Base-by-base conservation (phyloP, 2,888 invertebrate genomes). In the Trissoscelio sp. region DNA sequence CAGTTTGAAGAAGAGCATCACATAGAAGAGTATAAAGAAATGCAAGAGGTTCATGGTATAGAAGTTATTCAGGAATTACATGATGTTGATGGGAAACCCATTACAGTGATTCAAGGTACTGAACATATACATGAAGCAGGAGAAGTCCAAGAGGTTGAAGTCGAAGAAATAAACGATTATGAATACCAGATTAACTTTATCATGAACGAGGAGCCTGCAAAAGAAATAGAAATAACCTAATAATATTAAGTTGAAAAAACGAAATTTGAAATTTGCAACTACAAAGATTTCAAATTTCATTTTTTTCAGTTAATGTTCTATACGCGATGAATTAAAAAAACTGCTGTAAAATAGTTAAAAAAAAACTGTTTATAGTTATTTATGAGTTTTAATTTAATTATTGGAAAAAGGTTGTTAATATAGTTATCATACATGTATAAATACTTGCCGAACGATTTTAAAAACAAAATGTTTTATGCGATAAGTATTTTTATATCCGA, bases 121-220 rank as follows among this genome's bases (percentile, higher is more conserved):
- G 70, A 78, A n/a, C 5, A 70, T 1, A 20, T 46, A n/a, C 62
- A 73, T 11, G 51, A 72, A 20, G 20, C 12, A 51, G 70, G n/a
- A 4, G 37, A 64, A 14, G 16, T 58, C 1, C 66, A 73, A 16
- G 62, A 55, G 16, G 46, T 64, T 2, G 72, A 73, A 4, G 62
- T 78, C 6, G 51, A 72, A 14, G 69, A 81, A 42, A 78, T 64
- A 1, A 57, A 48, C 7, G 48, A 77, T 18, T 73, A 81, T 46
- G 73, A 78, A 3, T 74, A 74, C 34, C 62, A 77, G 31, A 78
- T 81, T 14, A 73, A 81, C 12, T 77, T 81, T 7, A 81, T 78
- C n/a, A 78, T 78, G 72, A 72, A 78, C 16, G 55, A 66, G 48
- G 75, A 81, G 14, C 62, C 67, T 18, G 72, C 18, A 6, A 64